Conservation (phyloP, 2,113 vertebrate genomes). For the Eulemur macaco region DNA sequence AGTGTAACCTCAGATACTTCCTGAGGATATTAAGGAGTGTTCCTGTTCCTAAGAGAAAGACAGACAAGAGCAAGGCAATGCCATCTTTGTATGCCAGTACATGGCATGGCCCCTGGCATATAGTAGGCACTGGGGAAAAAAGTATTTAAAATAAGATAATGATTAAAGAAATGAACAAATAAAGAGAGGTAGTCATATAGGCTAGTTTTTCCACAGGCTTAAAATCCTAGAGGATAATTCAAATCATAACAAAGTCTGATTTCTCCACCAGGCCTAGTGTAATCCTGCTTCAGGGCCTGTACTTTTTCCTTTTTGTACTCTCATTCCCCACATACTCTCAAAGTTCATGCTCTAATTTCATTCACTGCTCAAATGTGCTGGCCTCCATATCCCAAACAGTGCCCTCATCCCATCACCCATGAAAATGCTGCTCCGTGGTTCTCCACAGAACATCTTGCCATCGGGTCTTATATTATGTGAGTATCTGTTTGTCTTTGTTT, state of each 20-base stretch:
- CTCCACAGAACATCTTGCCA: neutral
- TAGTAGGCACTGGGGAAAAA: neutral
- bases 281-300: neutral
- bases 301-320: neutral
- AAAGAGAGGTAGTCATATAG: neutral
- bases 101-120: neutral
- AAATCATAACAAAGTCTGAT: neutral
- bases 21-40: neutral
- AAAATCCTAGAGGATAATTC: neutral
- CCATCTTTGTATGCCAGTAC: neutral
- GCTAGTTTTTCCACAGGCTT: neutral
- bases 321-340: neutral
- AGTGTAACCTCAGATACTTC: neutral
- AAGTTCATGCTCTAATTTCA: neutral
- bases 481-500: neutral
- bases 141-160: neutral
- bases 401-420: accelerated
- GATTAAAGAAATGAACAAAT: neutral
- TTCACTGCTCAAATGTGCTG: neutral
- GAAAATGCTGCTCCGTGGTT: neutral
- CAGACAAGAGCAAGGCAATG: neutral
- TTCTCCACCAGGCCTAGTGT: neutral
- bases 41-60: neutral
- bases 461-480: neutral
- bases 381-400: neutral